Evolutionary conservation across 2,888 invertebrate genomes (phyloP).

Genomic region (Himalopsyche kuldschensis): DNA sequence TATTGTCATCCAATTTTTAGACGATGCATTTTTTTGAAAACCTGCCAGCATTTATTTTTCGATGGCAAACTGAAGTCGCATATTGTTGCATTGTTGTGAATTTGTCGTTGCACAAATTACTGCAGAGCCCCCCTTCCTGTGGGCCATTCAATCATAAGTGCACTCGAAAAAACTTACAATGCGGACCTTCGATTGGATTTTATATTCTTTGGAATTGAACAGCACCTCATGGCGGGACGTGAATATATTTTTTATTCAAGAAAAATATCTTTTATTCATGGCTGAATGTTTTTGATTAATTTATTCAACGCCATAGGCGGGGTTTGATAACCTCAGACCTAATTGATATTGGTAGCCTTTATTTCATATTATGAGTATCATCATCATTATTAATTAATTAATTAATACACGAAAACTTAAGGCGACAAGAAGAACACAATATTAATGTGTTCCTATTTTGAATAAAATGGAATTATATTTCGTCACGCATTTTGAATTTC

Average conservation of each 20-base stretch:
- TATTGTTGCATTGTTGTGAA: neutral
- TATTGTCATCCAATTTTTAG: neutral
- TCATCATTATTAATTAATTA: neutral
- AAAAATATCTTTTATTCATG: neutral
- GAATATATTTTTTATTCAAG: neutral
- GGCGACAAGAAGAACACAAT: no score
- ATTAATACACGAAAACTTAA: neutral
- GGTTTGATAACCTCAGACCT: neutral
- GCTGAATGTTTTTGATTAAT: neutral
- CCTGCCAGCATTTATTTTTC: neutral
- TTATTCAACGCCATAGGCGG: neutral
- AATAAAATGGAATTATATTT: no score
- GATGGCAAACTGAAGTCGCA: neutral
- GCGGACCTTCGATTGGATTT: neutral
- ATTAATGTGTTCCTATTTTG: no score
- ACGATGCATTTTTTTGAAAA: neutral
- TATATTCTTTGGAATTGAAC: neutral
- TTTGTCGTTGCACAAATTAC: neutral
- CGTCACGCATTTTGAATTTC: no score
- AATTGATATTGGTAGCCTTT: neutral
- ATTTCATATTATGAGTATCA: neutral
- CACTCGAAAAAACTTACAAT: neutral
- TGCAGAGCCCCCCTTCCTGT: neutral
- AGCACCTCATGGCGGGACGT: neutral
- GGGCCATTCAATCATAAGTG: neutral